These are phyloP conservation scores for Crotalus horridus DNA, from an alignment of 2,113 vertebrate genomes.

Conservation along the genomic window DNA sequence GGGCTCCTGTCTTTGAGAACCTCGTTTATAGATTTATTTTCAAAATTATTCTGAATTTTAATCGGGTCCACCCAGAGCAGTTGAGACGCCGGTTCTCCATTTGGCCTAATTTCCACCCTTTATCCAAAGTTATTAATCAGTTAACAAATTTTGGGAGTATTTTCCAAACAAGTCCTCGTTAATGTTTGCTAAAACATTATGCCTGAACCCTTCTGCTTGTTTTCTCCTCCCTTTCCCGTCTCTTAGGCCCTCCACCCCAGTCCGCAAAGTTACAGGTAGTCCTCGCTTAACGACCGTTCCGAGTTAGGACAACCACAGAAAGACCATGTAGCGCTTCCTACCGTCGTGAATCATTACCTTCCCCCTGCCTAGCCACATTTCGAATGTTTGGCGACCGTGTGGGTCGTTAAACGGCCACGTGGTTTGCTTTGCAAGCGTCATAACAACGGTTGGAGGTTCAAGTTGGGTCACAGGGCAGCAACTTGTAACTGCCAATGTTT, in stretches of 20 bases:
- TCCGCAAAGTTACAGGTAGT: background rate
- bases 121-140: background rate
- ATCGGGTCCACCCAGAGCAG: background rate
- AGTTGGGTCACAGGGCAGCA: too few species aligned
- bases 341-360: background rate
- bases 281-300: background rate
- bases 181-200: background rate
- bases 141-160: background rate
- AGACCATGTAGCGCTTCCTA: background rate
- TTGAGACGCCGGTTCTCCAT: background rate
- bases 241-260: background rate
- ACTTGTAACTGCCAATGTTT: too few species aligned
- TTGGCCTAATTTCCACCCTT: background rate
- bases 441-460: too few species aligned
- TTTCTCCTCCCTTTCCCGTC: too few species aligned
- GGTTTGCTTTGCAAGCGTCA: too few species aligned
- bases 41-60: background rate
- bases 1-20: background rate
- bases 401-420: too few species aligned
- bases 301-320: too few species aligned
- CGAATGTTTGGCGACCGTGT: too few species aligned
- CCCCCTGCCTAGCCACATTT: too few species aligned
- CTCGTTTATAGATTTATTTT: background rate
- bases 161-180: background rate
- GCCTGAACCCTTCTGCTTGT: too few species aligned